Evolutionary conservation across 1,140 invertebrate genomes (phyloP).

Genomic region (Callitettix versicolor): DNA sequence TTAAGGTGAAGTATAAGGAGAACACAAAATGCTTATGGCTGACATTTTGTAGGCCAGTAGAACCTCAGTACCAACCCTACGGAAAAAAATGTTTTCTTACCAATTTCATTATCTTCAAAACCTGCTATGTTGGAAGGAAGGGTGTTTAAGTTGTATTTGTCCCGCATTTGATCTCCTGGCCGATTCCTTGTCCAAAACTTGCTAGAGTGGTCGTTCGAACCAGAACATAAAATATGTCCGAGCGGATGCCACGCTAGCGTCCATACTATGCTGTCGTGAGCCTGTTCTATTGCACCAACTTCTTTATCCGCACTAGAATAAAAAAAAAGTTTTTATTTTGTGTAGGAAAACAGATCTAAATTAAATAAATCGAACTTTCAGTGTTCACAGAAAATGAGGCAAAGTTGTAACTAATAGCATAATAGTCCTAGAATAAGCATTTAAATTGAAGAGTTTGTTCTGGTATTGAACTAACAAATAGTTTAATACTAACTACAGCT

Average conservation of each 20-base stretch:
- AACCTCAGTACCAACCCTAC: no score
- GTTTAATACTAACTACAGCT: no score
- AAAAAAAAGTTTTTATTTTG: constrained; percentile 1
- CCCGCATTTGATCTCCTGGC: constrained; percentile 95
- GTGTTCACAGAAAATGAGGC: neutral
- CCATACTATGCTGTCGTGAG: constrained; percentile 99
- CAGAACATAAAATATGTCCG: constrained; percentile 95
- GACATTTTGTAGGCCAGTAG: no score
- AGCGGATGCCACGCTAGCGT: constrained; percentile 97
- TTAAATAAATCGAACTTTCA: neutral
- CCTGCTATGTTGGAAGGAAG: constrained; percentile 62
- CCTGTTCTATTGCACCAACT: constrained; percentile 93
- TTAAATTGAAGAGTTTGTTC: no score
- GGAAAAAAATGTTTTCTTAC: no score
- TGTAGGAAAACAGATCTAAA: neutral
- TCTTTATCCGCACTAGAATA: constrained; percentile 83
- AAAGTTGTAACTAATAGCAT: no score
- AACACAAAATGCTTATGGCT: no score
- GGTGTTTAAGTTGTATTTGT: constrained; percentile 94
- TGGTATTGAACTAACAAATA: no score
- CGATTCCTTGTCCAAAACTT: constrained; percentile 99
- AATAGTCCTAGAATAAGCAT: no score
- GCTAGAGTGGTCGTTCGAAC: constrained; percentile 94
- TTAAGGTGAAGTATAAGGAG: no score
- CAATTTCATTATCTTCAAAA: constrained; percentile 60